Base-by-base conservation (phyloP, 2,113 vertebrate genomes). In the Salvelinus alpinus region DNA sequence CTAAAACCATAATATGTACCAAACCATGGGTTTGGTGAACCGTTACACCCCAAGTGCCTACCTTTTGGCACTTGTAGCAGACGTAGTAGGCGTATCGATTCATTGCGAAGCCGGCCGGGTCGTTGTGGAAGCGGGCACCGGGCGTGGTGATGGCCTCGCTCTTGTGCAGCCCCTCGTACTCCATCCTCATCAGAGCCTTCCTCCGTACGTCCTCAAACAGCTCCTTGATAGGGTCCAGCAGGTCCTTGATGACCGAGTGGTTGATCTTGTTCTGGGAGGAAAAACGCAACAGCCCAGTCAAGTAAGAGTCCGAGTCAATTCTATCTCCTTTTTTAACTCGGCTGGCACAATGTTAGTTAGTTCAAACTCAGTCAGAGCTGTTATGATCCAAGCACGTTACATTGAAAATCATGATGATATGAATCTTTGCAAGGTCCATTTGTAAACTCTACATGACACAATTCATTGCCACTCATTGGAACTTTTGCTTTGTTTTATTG, bases 51-150 rank as follows among this genome's bases (percentile, higher is more conserved):
- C 2, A 0, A 44, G 38, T 0, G 1, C 88, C 4, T 93, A 99
- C 98, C 97, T 99, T 99, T 90, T 96, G 98, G 94, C 98, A 99
- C 86, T 99, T 99, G 94, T 94, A 99, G 93, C 98, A 99, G 81
- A 99, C 98, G 44, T 99, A 99, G 82, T 99, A 99, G 75, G 98
- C 98, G 0, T 99, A 99, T 97, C 98, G 94, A 86, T 99, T 99
- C 97, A 99, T 99, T 73, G 98, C 98, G 38, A 96, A 99, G 87
- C 97, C 96, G 77, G 98, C 97, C 1, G 98, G 97, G 86, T 99
- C 97, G 31, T 95, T 98, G 84, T 98, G 95, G 92, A 99, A 99
- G 51, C 98, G 96, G 69, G 97, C 98, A 16, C 98, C 98, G 0
- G 96, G 95, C 0, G 96, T 99, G 4, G 96, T 97, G 81, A 99